Evolutionary conservation across 53 echinoderm and acorn worm species (phyloP), one percentile per base, ranked within the genome.

Genomic region (Henricia sp.): DNA sequence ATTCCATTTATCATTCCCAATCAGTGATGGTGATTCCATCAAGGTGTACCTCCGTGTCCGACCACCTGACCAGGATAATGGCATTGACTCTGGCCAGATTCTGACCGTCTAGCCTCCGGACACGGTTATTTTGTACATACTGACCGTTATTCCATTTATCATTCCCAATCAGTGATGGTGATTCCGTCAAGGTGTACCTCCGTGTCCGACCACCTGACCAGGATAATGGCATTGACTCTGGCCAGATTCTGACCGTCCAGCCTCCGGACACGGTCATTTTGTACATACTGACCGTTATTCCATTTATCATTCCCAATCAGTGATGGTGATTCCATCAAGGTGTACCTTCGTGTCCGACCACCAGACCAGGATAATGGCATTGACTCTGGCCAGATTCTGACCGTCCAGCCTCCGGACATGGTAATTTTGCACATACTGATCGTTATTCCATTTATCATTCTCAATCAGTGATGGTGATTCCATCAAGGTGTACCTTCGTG

Each of bases 291-390:
- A n/a, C n/a, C n/a, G n/a, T n/a, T n/a, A n/a, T n/a, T n/a, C n/a
- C n/a, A n/a, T n/a, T n/a, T n/a, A n/a, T n/a, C n/a, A 35, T 1
- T 75, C 19, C 33, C 21, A 14, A 40, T 66, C 70, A 88, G 93
- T 67, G 94, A 99, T 42, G 94, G 94, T 0, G 99, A 99, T 71
- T 72, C 94, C 35, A 99, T 99, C 51, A 85, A 92, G 82, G 99
- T 99, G 9, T 99, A 87, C 32, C 82, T n/a, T n/a, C 80, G 99
- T 30, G 92, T 99, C 14, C 78, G 99, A 19, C 99, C 96, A n/a
- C 89, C 93, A 13, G 93, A 90, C 41, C 73, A 83, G 51, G 26
- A 63, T 9, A 91, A 96, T 21, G 53, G 72, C 26, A 68, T 86
- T 30, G 85, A 84, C 38, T 44, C 30, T 3, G 88, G 88, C 62